Evolutionary conservation across 2,113 vertebrate species (phyloP).

Genomic region (Nesogale talazaci): DNA sequence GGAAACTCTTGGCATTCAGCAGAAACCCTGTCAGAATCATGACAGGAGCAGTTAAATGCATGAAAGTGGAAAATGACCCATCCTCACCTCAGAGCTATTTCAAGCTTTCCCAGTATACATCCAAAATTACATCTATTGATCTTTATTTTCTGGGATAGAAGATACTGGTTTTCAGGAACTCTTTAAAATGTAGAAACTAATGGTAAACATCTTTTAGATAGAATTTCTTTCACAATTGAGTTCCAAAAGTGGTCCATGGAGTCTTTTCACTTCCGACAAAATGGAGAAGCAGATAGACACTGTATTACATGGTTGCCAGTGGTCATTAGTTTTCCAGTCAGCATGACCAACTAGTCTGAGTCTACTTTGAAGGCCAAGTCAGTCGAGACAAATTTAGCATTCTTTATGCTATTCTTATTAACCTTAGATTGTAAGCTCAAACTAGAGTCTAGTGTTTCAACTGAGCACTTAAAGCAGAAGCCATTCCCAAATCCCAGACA

Average conservation of each 20-base stretch:
- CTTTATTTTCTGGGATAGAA: slow-evolving; percentile 65
- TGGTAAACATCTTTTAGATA: slow-evolving; percentile 52
- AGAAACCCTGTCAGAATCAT: slow-evolving; percentile 47
- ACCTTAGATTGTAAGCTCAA: neutral
- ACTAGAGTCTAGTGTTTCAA: neutral
- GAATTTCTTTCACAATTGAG: slow-evolving; percentile 25
- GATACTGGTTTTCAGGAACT: slow-evolving; percentile 52
- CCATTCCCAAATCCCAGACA: neutral
- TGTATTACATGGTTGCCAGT: slow-evolving; percentile 55
- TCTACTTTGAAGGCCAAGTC: slow-evolving; percentile 31
- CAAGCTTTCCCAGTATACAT: slow-evolving; percentile 57
- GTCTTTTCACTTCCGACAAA: slow-evolving; percentile 8
- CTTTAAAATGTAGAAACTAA: slow-evolving; percentile 59
- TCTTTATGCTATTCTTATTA: slow-evolving; percentile 42
- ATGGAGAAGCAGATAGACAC: slow-evolving; percentile 19
- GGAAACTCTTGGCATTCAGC: slow-evolving; percentile 42
- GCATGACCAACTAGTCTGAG: neutral
- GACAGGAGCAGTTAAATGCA: slow-evolving; percentile 67
- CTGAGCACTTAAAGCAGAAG: neutral
- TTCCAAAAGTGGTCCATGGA: slow-evolving; percentile 46
- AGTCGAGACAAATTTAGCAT: slow-evolving; percentile 50
- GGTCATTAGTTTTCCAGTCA: slow-evolving; percentile 53
- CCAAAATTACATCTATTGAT: slow-evolving; percentile 74
- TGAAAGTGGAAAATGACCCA: slow-evolving; percentile 70
- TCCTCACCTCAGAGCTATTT: slow-evolving; percentile 69